Percentiles rank a stretch among this genome's conserved stretches.
Conservation (phyloP, 2,888 invertebrate species). For the Nephrotoma appendiculata region DNA sequence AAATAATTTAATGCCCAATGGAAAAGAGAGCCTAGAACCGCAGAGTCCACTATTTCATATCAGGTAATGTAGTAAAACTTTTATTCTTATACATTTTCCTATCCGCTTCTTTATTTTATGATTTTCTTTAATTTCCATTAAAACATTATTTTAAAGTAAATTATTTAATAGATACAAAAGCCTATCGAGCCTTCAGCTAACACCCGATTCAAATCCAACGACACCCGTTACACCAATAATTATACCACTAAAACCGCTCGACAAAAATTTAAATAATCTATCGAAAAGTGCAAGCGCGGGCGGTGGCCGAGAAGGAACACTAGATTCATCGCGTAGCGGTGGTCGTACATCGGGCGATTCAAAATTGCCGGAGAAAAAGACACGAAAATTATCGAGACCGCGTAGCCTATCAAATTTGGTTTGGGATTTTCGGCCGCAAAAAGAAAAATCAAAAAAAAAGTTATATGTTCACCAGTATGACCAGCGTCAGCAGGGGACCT, state of each 20-base stretch:
- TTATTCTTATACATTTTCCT: not conserved
- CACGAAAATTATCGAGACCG: slow-evolving; percentile 65
- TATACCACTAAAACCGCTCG: slow-evolving; percentile 16
- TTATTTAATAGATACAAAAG: slow-evolving; percentile 27
- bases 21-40: slow-evolving; percentile 30
- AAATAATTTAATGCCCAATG: slow-evolving; percentile 49
- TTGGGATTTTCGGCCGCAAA: slow-evolving; percentile 49
- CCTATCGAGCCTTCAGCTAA: slow-evolving; percentile 31
- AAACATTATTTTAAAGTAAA: slow-evolving; percentile 1
- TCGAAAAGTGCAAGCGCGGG: slow-evolving; percentile 30
- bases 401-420: slow-evolving; percentile 77
- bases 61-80: slow-evolving; percentile 21
- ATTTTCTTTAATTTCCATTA: not conserved
- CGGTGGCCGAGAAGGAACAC: slow-evolving; percentile 52
- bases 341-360: slow-evolving; percentile 78
- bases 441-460: slow-evolving; percentile 34
- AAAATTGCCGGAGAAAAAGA: slow-evolving; percentile 70
- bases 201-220: slow-evolving; percentile 28
- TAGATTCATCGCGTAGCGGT: slow-evolving; percentile 80
- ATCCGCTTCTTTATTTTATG: not conserved
- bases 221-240: slow-evolving; percentile 31
- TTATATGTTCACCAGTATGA: slow-evolving; percentile 33
- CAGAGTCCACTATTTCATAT: slow-evolving; percentile 34
- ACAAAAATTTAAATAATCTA: slow-evolving; percentile 15
- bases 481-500: slow-evolving; percentile 33